phyloP scores from a whole-genome alignment of 2,888 invertebrate genomes.

The Platycnemis pennipes region DNA sequence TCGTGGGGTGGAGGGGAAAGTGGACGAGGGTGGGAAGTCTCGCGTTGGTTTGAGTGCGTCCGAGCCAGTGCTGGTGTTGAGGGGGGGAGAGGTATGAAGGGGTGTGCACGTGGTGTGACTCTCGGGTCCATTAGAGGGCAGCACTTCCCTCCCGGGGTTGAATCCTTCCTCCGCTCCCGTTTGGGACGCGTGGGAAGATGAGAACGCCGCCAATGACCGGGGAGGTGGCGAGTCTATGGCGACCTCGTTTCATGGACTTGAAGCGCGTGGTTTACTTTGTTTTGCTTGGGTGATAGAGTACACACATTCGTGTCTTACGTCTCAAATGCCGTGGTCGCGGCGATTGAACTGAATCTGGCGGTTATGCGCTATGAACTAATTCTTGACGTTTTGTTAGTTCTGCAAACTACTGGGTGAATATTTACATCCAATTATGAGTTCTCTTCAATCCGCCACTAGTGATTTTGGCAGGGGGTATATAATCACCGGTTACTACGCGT shows the following conservation, averaged over 20 bases:
- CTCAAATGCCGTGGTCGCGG: neutral
- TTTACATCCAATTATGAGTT: no score
- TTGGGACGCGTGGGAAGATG: slow-evolving; percentile 26
- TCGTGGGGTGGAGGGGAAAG: neutral
- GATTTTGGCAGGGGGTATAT: no score
- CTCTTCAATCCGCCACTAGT: no score
- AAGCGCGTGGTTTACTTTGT: neutral
- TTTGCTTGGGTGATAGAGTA: neutral
- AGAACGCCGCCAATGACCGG: neutral
- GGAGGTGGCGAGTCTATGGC: neutral
- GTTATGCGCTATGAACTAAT: neutral
- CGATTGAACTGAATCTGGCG: neutral
- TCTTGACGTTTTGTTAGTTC: no score
- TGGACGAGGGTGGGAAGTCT: neutral
- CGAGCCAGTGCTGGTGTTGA: neutral
- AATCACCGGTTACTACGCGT: no score
- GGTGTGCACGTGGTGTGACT: neutral
- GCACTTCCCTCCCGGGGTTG: slow-evolving; percentile 6
- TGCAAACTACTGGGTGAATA: no score
- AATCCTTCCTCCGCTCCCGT: neutral
- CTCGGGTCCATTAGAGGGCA: slow-evolving; percentile 46
- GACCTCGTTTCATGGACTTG: neutral
- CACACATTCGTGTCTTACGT: neutral
- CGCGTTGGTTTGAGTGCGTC: neutral
- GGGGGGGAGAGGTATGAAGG: neutral